Percentiles rank a stretch among this genome's conserved stretches.
Evolutionary conservation across 2,888 invertebrate genomes (phyloP).

Genomic region (Halictus ligatus): DNA sequence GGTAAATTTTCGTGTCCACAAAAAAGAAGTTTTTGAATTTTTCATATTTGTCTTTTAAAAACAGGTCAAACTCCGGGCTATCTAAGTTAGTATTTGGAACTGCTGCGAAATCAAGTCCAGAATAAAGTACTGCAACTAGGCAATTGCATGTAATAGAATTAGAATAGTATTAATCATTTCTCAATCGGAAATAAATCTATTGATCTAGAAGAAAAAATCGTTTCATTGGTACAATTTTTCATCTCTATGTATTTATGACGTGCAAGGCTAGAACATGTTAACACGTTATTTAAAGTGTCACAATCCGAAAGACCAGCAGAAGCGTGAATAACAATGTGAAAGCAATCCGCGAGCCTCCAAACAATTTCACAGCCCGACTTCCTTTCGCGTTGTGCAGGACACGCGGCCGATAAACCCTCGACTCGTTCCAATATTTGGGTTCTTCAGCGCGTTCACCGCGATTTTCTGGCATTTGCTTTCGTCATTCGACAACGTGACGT

Average conservation of each 20-base stretch:
- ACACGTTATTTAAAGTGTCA: not conserved
- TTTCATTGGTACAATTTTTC: not conserved
- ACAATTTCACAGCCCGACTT: constrained; percentile 11
- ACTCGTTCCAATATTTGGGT: constrained; percentile 23
- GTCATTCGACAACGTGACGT: constrained; percentile 7
- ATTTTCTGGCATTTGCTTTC: constrained; percentile 20
- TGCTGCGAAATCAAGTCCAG: too few species aligned
- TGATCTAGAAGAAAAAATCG: too few species aligned
- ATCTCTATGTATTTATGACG: too few species aligned
- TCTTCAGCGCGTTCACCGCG: not conserved
- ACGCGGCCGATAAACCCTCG: constrained; percentile 31
- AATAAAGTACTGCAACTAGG: too few species aligned
- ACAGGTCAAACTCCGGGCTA: too few species aligned
- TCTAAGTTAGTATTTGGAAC: too few species aligned
- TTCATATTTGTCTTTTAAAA: too few species aligned
- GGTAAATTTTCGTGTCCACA: too few species aligned
- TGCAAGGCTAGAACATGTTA: not conserved
- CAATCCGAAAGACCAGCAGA: not conserved
- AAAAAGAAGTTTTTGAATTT: too few species aligned
- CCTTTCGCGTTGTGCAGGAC: not conserved
- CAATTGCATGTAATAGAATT: too few species aligned
- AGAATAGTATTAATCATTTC: too few species aligned
- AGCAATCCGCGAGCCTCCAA: not conserved
- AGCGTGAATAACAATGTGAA: not conserved
- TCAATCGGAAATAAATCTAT: not conserved